phyloP scores from a whole-genome alignment of 2,113 vertebrate species.

The Lepus timidus region DNA sequence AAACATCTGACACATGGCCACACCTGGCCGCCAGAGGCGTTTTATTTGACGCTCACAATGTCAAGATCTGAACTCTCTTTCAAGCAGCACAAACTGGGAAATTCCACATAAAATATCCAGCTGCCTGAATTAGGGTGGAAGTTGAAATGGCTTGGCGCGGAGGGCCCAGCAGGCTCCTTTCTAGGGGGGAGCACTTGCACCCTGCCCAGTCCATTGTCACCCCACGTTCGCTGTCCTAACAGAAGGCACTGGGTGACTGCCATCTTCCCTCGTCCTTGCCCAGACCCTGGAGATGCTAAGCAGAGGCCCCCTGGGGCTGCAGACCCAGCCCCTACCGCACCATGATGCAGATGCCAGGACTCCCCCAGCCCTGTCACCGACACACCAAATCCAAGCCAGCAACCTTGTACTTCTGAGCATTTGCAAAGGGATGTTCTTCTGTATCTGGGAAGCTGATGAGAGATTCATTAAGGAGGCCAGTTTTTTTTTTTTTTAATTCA shows the following conservation, averaged over 20 bases:
- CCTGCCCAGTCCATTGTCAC: too few species aligned
- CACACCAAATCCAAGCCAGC: not conserved
- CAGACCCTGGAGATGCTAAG: too few species aligned
- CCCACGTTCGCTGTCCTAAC: not conserved
- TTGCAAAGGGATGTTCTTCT: not conserved
- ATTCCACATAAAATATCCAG: not conserved
- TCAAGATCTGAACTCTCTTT: not conserved
- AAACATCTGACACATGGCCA: rapidly evolving
- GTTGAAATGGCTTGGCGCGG: not conserved
- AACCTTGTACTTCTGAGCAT: not conserved
- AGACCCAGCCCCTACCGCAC: not conserved
- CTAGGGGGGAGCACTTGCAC: rapidly evolving
- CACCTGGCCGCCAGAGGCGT: not conserved
- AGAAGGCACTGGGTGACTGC: not conserved
- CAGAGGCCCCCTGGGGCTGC: not conserved
- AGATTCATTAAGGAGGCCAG: not conserved
- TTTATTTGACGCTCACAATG: not conserved
- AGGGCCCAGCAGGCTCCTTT: not conserved
- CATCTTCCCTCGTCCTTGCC: too few species aligned
- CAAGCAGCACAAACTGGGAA: not conserved
- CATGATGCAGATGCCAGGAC: not conserved
- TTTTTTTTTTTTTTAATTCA: not conserved
- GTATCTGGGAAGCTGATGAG: not conserved
- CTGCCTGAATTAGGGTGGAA: not conserved
- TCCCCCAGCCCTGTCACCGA: not conserved